Base-by-base conservation (phyloP, 37 sponge, comb jelly and placozoan genomes). In the Haliclona indistincta region DNA sequence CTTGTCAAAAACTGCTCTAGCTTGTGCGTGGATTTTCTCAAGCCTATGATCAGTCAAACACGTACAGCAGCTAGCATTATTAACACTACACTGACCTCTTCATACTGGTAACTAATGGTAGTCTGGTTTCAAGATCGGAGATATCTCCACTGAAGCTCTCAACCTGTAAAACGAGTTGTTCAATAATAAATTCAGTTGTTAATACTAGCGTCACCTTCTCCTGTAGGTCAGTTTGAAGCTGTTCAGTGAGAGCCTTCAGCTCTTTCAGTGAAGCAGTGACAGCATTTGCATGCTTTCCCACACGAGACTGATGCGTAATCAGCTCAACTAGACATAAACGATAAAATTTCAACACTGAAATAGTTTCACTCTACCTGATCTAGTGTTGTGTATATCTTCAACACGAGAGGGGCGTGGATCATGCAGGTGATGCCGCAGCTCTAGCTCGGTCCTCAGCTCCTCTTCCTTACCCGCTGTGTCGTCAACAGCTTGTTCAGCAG, bases 341-440 rank as follows among this genome's bases (percentile, higher is more conserved):
- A 44, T 25, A 20, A 29, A 44, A 22, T 22, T 10, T 20, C 29
- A n/a, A 70, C 6, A 44, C 4, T 13, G 38, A 13, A 11, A 15
- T 13, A 38, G 7, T 10, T 45, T 13, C 25, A 32, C 8, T 49
- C 56, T 45, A 79, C 89, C 73, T 35, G 83, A 84, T 42, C 91
- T 43, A 26, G 86, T 70, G 33, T 74, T 64, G 37, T 84, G 85
- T 20, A 94, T 81, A 81, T 94, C 95, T 60, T 64, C 55, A 13
- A 90, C 74, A 20, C 93, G 67, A n/a, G 63, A 49, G 2, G 81
- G 78, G 39, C 95, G 77, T 63, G 91, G 88, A 28, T 81, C 70
- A 63, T 94, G 95, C 2, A 94, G 81, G 76, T 94, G 95, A 34
- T 84, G 74, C 53, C 92, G 70, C 64, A 94, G 79, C 34, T 94